These are phyloP conservation scores for Pararge aegeria DNA, from an alignment of 1,140 invertebrate species.

Conservation along the genomic window DNA sequence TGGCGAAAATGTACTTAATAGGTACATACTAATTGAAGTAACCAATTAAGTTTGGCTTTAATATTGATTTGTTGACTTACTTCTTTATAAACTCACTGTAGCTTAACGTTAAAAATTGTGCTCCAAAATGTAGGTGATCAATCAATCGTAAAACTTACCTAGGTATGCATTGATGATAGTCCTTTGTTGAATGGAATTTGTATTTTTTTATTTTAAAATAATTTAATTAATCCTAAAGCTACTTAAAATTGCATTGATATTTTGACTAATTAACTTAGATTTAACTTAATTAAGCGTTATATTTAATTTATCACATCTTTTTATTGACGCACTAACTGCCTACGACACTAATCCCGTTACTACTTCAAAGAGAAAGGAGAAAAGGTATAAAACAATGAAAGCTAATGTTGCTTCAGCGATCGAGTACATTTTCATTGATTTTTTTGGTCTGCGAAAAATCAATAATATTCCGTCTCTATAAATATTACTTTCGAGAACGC, in stretches of 20 bases:
- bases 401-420: constrained; percentile 70
- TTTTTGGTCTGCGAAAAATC: constrained; percentile 39
- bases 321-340: constrained; percentile 32
- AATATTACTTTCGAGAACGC: constrained; percentile 13
- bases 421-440: constrained; percentile 66
- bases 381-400: constrained; percentile 66
- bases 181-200: constrained; percentile 14
- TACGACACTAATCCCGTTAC: constrained; percentile 66
- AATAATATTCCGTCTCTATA: constrained; percentile 19
- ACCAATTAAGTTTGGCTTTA: no score
- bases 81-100: no score
- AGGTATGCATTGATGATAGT: constrained; percentile 7
- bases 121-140: background rate
- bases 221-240: constrained; percentile 9
- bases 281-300: constrained; percentile 38
- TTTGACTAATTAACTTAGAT: constrained; percentile 50
- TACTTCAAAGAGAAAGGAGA: constrained; percentile 71
- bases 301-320: constrained; percentile 38
- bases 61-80: no score
- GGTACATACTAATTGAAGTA: no score
- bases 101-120: background rate
- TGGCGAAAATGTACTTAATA: no score
- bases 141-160: constrained; percentile 10
- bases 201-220: constrained; percentile 16
- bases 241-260: constrained; percentile 62